Evolutionary conservation across 2,888 invertebrate species (phyloP).

Genomic region (Leptogaster cylindrica): DNA sequence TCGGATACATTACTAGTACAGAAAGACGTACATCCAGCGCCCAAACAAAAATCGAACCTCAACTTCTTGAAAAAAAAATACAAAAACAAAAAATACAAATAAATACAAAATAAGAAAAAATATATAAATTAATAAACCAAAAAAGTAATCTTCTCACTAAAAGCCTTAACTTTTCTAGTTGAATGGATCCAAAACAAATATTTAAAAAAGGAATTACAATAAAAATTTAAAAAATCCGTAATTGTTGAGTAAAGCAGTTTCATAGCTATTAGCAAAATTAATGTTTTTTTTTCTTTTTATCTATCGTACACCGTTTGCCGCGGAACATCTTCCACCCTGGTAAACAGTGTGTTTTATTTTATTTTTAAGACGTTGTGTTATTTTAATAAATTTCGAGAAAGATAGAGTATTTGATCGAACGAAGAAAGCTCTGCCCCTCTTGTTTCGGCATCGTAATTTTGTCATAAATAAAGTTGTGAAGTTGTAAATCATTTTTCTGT

Average conservation of each 20-base stretch:
- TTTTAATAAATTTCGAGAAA: slow-evolving; percentile 19
- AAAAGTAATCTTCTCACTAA: slow-evolving; percentile 13
- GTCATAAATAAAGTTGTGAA: slow-evolving; percentile 30
- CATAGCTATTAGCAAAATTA: too few species aligned
- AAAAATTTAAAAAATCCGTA: not conserved
- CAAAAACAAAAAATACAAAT: slow-evolving; percentile 52
- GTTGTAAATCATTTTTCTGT: slow-evolving; percentile 28
- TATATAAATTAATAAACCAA: slow-evolving; percentile 42
- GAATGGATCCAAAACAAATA: too few species aligned
- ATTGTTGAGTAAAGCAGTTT: too few species aligned
- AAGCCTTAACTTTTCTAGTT: too few species aligned
- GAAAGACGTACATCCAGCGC: slow-evolving; percentile 61
- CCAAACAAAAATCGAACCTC: slow-evolving; percentile 65
- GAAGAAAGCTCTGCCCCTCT: slow-evolving; percentile 41
- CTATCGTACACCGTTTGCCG: slow-evolving; percentile 35
- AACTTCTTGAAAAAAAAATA: slow-evolving; percentile 60
- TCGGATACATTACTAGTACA: slow-evolving; percentile 13
- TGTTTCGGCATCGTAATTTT: slow-evolving; percentile 40
- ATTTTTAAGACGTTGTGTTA: slow-evolving; percentile 29
- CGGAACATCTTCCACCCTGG: not conserved
- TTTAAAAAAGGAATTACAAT: too few species aligned
- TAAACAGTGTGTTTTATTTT: slow-evolving; percentile 28
- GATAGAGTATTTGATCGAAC: not conserved
- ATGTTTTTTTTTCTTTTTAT: too few species aligned
- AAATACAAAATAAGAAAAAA: slow-evolving; percentile 48